Percentiles rank a stretch among this genome's conserved stretches.
Conservation (phyloP, 2,888 invertebrate genomes). For the Cheilosia grossa region DNA sequence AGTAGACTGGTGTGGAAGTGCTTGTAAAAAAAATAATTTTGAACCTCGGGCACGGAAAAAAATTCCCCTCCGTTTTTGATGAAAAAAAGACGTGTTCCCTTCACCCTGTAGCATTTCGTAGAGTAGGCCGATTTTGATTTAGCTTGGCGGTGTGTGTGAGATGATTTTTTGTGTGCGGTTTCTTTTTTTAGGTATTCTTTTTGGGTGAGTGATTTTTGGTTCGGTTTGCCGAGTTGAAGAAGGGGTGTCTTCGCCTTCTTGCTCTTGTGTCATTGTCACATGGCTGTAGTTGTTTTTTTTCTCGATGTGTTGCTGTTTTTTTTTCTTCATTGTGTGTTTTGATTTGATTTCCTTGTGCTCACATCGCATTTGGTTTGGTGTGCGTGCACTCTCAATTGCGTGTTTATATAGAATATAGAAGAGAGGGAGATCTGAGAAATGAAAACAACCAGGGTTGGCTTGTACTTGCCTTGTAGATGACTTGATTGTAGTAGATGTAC, state of each 20-base stretch:
- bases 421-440: slow-evolving; percentile 22
- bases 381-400: slow-evolving; percentile 7
- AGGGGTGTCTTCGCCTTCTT: slow-evolving; percentile 14
- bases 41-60: slow-evolving; percentile 69
- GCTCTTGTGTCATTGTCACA: slow-evolving; percentile 4
- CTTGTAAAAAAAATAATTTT: slow-evolving; percentile 80
- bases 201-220: slow-evolving; percentile 29
- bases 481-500: neutral
- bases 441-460: slow-evolving; percentile 42
- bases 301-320: slow-evolving; percentile 60
- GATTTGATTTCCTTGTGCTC: slow-evolving; percentile 40
- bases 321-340: slow-evolving; percentile 61
- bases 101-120: slow-evolving; percentile 15
- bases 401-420: neutral
- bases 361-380: slow-evolving; percentile 27
- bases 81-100: slow-evolving; percentile 44
- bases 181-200: slow-evolving; percentile 58
- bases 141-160: slow-evolving; percentile 31
- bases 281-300: slow-evolving; percentile 65
- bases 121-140: slow-evolving; percentile 41
- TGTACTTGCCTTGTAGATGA: slow-evolving; percentile 7
- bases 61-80: slow-evolving; percentile 71
- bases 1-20: slow-evolving; percentile 81
- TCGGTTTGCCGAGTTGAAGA: neutral
- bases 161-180: slow-evolving; percentile 57